Base-by-base conservation (phyloP, 92 coral and sea anemone species). In the Micromussa lordhowensis region DNA sequence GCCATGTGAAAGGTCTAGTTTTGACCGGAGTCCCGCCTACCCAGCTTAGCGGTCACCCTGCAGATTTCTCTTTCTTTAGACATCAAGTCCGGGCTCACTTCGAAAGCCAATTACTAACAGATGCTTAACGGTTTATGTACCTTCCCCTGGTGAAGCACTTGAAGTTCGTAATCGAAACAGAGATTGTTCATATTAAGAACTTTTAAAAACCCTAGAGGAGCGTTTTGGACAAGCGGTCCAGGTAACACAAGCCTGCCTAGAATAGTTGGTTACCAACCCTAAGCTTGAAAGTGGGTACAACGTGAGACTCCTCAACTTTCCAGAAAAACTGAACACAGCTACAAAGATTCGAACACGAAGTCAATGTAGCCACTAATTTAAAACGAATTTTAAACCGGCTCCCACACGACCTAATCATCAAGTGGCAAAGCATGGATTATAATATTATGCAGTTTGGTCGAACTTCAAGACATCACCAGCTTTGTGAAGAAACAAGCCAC, bases 401-500 rank as follows among this genome's bases (percentile, higher is more conserved):
- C n/a, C n/a, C n/a, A n/a, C n/a, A n/a, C 38, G 93, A 93, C 78
- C 35, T 87, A 34, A 79, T 93, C 74, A 49, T 35, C 14, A 90
- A 86, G 66, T 90, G 95, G 91, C 93, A 86, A 54, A 78, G 76
- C 68, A 85, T 85, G 58, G 86, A 93, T 89, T 93, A 93, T 44
- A 75, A 87, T 80, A 81, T 90, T 29, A 19, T 66, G 36, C 40
- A 68, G 28, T 80, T 80, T 1, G 92, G 90, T 22, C 53, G 34
- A 87, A 5, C 68, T 90, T 61, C 44, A 78, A 81, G 95, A 93
- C 78, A 38, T 93, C 63, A 82, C 94, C 17, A 76, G 58, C 54
- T 93, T 93, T 78, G 94, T 93, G 17, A 91, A 82, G 79, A 93
- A 36, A 78, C 92, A 93, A 75, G 96, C 96, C 30, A 26, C 68